These are phyloP conservation scores for Teleopsis dalmanni DNA, from an alignment of 1,140 invertebrate genomes.

Conservation along the genomic window DNA sequence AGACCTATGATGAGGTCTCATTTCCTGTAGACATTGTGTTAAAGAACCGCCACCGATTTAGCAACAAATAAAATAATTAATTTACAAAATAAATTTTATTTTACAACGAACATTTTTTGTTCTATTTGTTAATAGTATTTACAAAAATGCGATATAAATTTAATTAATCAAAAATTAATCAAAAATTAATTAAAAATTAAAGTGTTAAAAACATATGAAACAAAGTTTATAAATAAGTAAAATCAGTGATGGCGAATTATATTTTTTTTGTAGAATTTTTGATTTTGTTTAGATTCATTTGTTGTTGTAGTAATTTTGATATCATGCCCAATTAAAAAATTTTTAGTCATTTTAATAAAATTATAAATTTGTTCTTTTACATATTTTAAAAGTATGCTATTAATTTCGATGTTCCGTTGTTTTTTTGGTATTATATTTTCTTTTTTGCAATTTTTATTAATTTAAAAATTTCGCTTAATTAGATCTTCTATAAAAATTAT, in stretches of 20 bases:
- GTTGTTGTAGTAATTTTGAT: neutral
- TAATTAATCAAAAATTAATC: constrained; percentile 1
- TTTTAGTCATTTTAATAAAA: constrained; percentile 3
- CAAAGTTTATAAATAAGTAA: constrained; percentile 28
- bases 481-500: neutral
- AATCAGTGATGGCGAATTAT: constrained; percentile 33
- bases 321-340: constrained; percentile 12
- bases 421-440: constrained; percentile 1
- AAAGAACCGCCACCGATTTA: too few relatives aligned
- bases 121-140: neutral
- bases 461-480: constrained; percentile 2
- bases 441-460: constrained; percentile 5
- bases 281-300: too few relatives aligned
- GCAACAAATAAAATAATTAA: too few relatives aligned
- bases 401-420: constrained; percentile 2
- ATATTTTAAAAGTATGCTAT: constrained; percentile 5
- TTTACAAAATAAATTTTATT: too few relatives aligned
- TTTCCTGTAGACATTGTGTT: too few relatives aligned
- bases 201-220: neutral
- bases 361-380: constrained; percentile 3
- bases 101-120: too few relatives aligned
- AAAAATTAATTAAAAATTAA: neutral
- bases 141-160: constrained; percentile 1
- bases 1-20: too few relatives aligned
- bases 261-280: too few relatives aligned